Evolutionary conservation across 1,140 invertebrate genomes (phyloP).

Genomic region (Anastrepha obliqua): DNA sequence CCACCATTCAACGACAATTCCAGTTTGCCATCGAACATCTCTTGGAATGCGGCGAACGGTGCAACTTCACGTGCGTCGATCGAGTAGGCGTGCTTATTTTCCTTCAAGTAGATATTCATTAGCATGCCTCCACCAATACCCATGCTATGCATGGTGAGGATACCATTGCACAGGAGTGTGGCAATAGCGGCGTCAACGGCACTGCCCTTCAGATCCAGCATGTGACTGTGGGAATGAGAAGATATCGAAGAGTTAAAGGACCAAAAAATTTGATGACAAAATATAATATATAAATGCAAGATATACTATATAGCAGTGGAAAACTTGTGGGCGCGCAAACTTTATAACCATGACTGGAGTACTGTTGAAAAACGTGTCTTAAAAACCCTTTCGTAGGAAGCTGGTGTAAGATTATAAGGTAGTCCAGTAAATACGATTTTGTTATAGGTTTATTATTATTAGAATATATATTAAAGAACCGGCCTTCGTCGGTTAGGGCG

Average conservation of each 20-base stretch:
- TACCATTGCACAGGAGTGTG: slow-evolving; percentile 88
- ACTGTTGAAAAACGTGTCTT: no score
- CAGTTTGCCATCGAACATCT: slow-evolving; percentile 81
- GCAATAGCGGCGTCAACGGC: slow-evolving; percentile 92
- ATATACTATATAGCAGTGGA: no score
- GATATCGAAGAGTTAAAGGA: neutral
- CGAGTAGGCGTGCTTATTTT: slow-evolving; percentile 79
- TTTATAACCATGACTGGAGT: no score
- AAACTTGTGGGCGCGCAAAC: no score
- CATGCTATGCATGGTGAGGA: slow-evolving; percentile 89
- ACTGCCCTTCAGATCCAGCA: slow-evolving; percentile 86
- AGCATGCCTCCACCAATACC: slow-evolving; percentile 92
- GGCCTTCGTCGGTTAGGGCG: no score
- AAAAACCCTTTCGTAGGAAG: no score
- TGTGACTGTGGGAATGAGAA: slow-evolving; percentile 76
- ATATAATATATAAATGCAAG: neutral
- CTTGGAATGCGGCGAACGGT: slow-evolving; percentile 79
- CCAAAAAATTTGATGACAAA: no score
- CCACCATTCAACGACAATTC: slow-evolving; percentile 77
- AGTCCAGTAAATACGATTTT: no score
- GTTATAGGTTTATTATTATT: no score
- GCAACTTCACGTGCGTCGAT: slow-evolving; percentile 89
- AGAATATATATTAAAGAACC: no score
- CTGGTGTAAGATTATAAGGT: no score
- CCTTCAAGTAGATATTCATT: slow-evolving; percentile 87